A percentile compares a stretch with the other conserved stretches of the same genome.
Evolutionary conservation across 1,140 invertebrate genomes (phyloP).

Genomic region (Psilanteris sp.): DNA sequence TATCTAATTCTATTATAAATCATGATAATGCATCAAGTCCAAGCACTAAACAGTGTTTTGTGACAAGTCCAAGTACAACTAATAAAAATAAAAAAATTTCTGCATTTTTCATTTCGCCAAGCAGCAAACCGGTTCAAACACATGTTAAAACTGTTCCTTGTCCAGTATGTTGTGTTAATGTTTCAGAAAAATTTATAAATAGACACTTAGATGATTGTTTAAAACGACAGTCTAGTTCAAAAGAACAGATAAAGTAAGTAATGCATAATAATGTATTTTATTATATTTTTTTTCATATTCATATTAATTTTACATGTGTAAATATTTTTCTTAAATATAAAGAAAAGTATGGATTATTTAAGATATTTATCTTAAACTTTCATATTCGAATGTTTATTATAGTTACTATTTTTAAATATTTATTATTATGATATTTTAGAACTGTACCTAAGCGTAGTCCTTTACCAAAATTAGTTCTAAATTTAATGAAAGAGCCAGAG

Average conservation of each 20-base stretch:
- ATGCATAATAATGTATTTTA: too few relatives aligned
- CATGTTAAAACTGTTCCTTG: slow-evolving; percentile 74
- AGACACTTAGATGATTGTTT: slow-evolving; percentile 82
- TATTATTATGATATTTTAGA: too few relatives aligned
- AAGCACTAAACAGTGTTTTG: slow-evolving; percentile 1
- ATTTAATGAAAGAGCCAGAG: slow-evolving; percentile 80
- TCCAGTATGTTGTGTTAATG: slow-evolving; percentile 80
- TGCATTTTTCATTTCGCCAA: slow-evolving; percentile 71
- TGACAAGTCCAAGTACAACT: slow-evolving; percentile 71
- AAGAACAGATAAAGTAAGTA: slow-evolving; percentile 22
- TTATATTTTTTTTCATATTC: too few relatives aligned
- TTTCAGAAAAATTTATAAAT: slow-evolving; percentile 79
- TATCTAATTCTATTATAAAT: too few relatives aligned
- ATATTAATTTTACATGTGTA: too few relatives aligned
- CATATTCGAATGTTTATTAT: too few relatives aligned
- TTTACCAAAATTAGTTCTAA: slow-evolving; percentile 81
- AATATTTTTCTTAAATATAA: too few relatives aligned
- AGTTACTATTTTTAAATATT: too few relatives aligned
- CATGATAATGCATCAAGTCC: neutral
- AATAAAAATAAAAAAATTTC: slow-evolving; percentile 35
- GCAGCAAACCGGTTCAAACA: slow-evolving; percentile 45
- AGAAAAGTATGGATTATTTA: too few relatives aligned
- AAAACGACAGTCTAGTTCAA: slow-evolving; percentile 62
- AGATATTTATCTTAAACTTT: too few relatives aligned
- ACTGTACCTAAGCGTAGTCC: too few relatives aligned